Evolutionary conservation across 2,113 vertebrate species (phyloP), one percentile per base, ranked within the genome.

Genomic region (Sarotherodon lohbergeri): DNA sequence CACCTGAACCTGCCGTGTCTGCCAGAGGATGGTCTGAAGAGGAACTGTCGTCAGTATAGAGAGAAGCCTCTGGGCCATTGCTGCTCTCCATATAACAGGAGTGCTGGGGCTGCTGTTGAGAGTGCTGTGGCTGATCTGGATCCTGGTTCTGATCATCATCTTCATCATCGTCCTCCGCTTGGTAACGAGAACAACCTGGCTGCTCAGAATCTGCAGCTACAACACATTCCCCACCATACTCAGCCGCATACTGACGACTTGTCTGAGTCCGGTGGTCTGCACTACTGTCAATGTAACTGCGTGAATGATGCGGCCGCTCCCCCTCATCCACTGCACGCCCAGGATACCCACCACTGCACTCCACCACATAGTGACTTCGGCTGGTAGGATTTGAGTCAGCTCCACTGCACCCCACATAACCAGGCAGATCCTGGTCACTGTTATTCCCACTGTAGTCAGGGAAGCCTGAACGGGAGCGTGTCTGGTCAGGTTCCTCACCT

Each of bases 381-480:
- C 92, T 92, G 80, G 91, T 93, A 1, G 91, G 90, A 71, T 95
- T 95, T 16, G 92, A 93, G 86, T 96, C 93, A 1, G 95, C 94
- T 16, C 95, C 93, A 5, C 96, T 96, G 83, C 95, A 97, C 90
- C 96, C 96, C 17, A 96, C 96, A 2, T 97, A 97, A 32, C 95
- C 94, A 52, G 94, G 93, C 22, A 96, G 86, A 80, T 95, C 93
- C 82, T 96, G 95, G 83, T 95, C 93, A 39, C 96, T 95, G 93
- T 96, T 96, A n/a, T 94, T 94, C 22, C 92, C 91, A 1, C 94
- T 94, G 90, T 96, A 97, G 92, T 96, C 94, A 7, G 94, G 86
- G 41, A 96, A 96, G 13, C 93, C 88, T 6, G 95, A 96, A 80
- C 91, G 93, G 34, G 93, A 95, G 29, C 96, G 97, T 1, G 96